Evolutionary conservation across 2,888 invertebrate genomes (phyloP).

Genomic region (Platypus cylindrus): DNA sequence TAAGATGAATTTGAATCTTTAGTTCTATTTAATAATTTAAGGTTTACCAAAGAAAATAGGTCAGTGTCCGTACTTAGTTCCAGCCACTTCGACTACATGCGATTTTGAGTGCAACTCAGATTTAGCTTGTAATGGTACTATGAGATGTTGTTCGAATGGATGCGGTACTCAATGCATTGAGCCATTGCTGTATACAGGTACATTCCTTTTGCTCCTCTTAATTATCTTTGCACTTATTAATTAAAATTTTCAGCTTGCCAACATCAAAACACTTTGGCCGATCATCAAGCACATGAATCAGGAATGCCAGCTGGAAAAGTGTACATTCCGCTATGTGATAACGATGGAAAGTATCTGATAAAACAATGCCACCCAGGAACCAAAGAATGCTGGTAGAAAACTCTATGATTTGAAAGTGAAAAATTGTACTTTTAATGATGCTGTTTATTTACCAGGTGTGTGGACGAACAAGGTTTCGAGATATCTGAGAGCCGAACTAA

Average conservation of each 20-base stretch:
- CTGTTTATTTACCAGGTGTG: constrained; percentile 45
- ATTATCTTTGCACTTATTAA: neutral
- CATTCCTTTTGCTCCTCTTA: neutral
- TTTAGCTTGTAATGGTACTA: constrained; percentile 54
- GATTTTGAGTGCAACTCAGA: constrained; percentile 69
- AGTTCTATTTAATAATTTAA: constrained; percentile 7
- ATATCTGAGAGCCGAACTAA: constrained; percentile 51
- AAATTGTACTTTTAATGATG: neutral
- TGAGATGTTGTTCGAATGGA: constrained; percentile 76
- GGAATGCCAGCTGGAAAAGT: constrained; percentile 64
- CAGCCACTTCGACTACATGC: constrained; percentile 51
- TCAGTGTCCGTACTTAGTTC: constrained; percentile 74
- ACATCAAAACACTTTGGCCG: constrained; percentile 40
- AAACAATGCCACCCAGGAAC: constrained; percentile 62
- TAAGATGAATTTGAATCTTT: neutral
- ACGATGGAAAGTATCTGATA: constrained; percentile 53
- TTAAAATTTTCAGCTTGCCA: constrained; percentile 43
- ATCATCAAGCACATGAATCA: constrained; percentile 55
- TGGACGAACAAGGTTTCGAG: constrained; percentile 61
- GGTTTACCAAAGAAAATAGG: constrained; percentile 56
- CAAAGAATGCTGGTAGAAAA: constrained; percentile 51
- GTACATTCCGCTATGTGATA: constrained; percentile 61
- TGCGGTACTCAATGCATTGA: constrained; percentile 73
- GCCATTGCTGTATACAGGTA: constrained; percentile 54
- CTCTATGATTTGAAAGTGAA: neutral